phyloP scores from a whole-genome alignment of 2,888 invertebrate species.

The Drosophila niveifrons region DNA sequence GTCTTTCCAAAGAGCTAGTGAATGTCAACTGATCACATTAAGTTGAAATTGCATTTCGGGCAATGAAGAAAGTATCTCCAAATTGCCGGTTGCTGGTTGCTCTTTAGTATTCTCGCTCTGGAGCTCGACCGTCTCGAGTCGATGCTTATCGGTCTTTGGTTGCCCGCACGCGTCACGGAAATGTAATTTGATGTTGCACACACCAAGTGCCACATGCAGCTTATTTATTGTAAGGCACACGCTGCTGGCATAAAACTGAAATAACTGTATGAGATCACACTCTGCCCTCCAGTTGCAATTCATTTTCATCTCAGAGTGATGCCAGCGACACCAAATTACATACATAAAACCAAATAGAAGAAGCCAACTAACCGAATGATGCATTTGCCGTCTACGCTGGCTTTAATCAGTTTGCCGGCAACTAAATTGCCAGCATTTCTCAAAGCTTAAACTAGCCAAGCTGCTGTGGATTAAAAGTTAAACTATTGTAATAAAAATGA shows the following conservation, averaged over 20 bases:
- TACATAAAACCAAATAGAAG: not conserved
- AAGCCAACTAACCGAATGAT: conserved; percentile 12
- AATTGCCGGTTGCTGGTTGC: not conserved
- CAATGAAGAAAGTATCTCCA: conserved; percentile 12
- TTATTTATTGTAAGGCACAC: conserved; percentile 55
- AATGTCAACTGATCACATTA: conserved; percentile 77
- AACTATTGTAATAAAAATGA: too few species aligned
- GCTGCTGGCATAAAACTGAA: conserved; percentile 38
- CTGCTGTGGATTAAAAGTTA: too few species aligned
- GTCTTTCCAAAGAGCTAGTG: conserved; percentile 19
- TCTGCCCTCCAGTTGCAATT: conserved; percentile 56
- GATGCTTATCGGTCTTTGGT: conserved; percentile 61
- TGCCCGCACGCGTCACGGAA: conserved; percentile 34
- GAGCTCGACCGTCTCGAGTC: conserved; percentile 5
- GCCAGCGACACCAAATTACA: conserved; percentile 9
- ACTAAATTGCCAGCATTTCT: too few species aligned
- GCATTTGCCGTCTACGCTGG: not conserved
- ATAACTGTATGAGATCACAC: conserved; percentile 53
- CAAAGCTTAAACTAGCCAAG: too few species aligned
- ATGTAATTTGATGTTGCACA: conserved; percentile 68
- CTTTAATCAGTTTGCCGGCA: not conserved
- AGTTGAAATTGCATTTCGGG: conserved; percentile 70
- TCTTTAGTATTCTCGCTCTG: not conserved
- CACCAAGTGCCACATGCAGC: conserved; percentile 67
- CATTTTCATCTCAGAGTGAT: conserved; percentile 30